A percentile compares a stretch with the other conserved stretches of the same genome.
Evolutionary conservation across 2,797 vertebrate species (phyloP).

Genomic region (Morelia viridis): DNA sequence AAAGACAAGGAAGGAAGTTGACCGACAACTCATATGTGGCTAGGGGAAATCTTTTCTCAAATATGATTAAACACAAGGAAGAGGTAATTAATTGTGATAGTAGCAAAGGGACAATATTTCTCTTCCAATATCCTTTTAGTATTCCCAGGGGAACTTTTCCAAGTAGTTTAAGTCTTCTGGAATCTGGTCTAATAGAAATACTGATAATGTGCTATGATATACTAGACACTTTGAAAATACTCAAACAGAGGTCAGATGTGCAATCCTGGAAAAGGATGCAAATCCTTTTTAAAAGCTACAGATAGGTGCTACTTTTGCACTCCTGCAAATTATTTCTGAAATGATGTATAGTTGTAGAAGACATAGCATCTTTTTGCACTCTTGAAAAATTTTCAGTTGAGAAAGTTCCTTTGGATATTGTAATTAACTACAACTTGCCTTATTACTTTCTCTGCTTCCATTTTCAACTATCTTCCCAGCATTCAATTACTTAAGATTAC

Average conservation of each 20-base stretch:
- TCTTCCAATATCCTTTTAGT: not conserved
- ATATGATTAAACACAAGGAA: not conserved
- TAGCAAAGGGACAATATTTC: not conserved
- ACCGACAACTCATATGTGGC: not conserved
- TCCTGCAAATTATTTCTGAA: not conserved
- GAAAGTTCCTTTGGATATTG: not conserved
- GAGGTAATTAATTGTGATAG: not conserved
- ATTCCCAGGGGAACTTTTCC: not conserved
- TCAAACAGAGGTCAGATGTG: not conserved
- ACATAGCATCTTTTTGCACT: not conserved
- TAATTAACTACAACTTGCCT: not conserved
- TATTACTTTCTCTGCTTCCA: not conserved
- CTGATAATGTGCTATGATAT: not conserved
- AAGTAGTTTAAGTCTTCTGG: not conserved
- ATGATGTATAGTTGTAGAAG: not conserved
- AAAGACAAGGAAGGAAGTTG: not conserved
- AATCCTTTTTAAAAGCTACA: not conserved
- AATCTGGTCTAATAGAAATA: not conserved
- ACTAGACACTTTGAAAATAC: not conserved
- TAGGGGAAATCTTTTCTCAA: not conserved
- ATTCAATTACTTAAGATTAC: not conserved
- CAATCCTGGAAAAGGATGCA: not conserved
- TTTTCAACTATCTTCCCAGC: not conserved
- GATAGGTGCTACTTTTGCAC: not conserved
- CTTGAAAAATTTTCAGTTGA: not conserved